phyloP scores from a whole-genome alignment of 1,140 invertebrate genomes.

The Odontomachus brunneus region DNA sequence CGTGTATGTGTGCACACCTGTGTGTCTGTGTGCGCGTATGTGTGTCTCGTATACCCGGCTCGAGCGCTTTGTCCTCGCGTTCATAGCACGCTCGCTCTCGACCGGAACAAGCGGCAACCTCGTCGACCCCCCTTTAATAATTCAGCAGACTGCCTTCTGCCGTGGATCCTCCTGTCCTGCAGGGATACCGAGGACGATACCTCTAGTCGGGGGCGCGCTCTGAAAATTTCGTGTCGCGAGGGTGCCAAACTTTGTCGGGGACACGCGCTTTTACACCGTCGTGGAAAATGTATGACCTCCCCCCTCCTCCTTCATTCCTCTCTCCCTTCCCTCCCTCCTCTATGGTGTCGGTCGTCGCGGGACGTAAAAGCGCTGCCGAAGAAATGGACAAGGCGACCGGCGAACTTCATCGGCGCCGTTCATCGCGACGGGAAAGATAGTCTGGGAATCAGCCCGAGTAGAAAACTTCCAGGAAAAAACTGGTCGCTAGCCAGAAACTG shows the following conservation, averaged over 20 bases:
- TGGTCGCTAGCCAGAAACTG: no score
- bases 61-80: conserved; percentile 45
- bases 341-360: no score
- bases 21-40: not conserved
- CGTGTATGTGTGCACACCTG: no score
- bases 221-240: conserved; percentile 52
- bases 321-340: no score
- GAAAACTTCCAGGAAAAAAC: no score
- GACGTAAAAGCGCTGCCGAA: not conserved
- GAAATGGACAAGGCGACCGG: conserved; percentile 6
- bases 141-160: conserved; percentile 61
- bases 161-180: conserved; percentile 24
- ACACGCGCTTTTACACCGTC: conserved; percentile 49
- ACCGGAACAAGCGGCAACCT: conserved; percentile 60
- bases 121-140: conserved; percentile 57
- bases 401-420: conserved; percentile 54
- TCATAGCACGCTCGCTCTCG: conserved; percentile 41
- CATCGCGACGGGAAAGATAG: not conserved
- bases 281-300: conserved; percentile 70
- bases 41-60: conserved; percentile 42
- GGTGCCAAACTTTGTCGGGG: conserved; percentile 29
- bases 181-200: conserved; percentile 1
- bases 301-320: not conserved
- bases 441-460: not conserved
- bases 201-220: conserved; percentile 2